Percentiles rank a stretch among this genome's conserved stretches.
Conservation (phyloP, 2,113 vertebrate species). For the Ascaphus truei region DNA sequence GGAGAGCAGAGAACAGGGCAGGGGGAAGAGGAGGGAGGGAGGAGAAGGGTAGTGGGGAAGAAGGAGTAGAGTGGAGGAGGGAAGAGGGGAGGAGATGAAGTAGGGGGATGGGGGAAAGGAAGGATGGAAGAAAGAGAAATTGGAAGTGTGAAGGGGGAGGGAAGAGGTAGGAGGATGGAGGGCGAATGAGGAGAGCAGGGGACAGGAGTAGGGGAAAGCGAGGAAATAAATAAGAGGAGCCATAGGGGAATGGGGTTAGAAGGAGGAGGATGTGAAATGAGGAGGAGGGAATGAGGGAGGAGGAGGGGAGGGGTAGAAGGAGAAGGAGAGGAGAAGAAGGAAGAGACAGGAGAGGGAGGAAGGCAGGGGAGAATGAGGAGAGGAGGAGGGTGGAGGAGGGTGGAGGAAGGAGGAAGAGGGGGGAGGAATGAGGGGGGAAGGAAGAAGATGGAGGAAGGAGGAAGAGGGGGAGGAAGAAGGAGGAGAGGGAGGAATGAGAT, state of each 20-base stretch:
- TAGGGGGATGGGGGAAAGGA: too few species aligned
- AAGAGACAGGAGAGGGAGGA: neutral
- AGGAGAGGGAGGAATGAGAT: rapidly evolving
- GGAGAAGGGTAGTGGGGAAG: rapidly evolving
- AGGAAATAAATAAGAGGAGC: neutral
- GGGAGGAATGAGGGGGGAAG: neutral
- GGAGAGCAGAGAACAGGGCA: too few species aligned
- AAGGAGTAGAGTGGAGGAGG: rapidly evolving
- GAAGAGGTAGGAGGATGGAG: too few species aligned
- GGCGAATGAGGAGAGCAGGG: neutral
- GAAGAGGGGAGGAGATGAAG: neutral
- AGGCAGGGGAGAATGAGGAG: neutral
- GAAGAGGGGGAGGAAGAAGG: too few species aligned
- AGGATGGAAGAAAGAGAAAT: too few species aligned
- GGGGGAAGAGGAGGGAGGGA: too few species aligned
- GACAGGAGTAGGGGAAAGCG: neutral
- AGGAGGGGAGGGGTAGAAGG: too few species aligned
- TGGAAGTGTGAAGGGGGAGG: too few species aligned
- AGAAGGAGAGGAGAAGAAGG: neutral
- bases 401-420: neutral
- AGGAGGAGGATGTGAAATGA: too few species aligned
- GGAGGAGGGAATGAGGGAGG: too few species aligned
- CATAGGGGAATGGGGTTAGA: too few species aligned
- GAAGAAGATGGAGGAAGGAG: neutral
- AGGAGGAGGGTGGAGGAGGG: neutral